A percentile compares a stretch with the other conserved stretches of the same genome.
Conservation (phyloP, 2,888 invertebrate genomes). For the Cheilosia soror region DNA sequence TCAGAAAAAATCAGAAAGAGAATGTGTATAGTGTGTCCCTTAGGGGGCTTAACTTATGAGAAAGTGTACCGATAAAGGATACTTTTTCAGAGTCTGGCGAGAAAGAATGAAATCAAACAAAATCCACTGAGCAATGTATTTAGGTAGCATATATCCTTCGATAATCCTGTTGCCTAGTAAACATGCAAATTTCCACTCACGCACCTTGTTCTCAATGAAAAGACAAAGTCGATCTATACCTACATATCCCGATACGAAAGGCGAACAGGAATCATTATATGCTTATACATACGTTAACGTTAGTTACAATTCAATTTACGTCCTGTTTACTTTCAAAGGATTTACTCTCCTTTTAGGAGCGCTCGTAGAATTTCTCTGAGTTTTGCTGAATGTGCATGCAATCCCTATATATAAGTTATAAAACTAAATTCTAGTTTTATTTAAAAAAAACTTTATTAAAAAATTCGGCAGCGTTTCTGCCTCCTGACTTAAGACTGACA, state of each 20-base stretch:
- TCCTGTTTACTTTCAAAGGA: conserved; percentile 54
- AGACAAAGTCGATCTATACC: conserved; percentile 24
- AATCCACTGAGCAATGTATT: conserved; percentile 23
- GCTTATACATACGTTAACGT: conserved; percentile 52
- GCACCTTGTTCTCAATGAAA: conserved; percentile 47
- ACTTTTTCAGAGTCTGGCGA: not conserved
- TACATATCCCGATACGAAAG: not conserved
- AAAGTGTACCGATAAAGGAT: conserved; percentile 37
- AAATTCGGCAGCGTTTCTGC: no score
- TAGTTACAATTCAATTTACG: conserved; percentile 58
- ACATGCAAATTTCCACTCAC: conserved; percentile 57
- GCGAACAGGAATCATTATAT: conserved; percentile 42
- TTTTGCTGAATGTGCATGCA: conserved; percentile 11
- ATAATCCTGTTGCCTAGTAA: conserved; percentile 66
- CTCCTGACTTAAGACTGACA: no score
- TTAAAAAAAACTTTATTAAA: no score
- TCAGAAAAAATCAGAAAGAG: conserved; percentile 26
- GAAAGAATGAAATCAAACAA: conserved; percentile 5
- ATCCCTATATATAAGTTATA: no score
- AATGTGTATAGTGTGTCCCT: conserved; percentile 5
- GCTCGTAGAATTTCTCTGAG: not conserved
- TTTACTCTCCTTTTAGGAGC: conserved; percentile 25
- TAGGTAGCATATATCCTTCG: conserved; percentile 23
- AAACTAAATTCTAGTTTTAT: no score
- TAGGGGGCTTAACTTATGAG: conserved; percentile 23